Evolutionary conservation across 2,888 invertebrate species (phyloP), one percentile per base, ranked within the genome.

Genomic region (Eupithecia subfuscata): DNA sequence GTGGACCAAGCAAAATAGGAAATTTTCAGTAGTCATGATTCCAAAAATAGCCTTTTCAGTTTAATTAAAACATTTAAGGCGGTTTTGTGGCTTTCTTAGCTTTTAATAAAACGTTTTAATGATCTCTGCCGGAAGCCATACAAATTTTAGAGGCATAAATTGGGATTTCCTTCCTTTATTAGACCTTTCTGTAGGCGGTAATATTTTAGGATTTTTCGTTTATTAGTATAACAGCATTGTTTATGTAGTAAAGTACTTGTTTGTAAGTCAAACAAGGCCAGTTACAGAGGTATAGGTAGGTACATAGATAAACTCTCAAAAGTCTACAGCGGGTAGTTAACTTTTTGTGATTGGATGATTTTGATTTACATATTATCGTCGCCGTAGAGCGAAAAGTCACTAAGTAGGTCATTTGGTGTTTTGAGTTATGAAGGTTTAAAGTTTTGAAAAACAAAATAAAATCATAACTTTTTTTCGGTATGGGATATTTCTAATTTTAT

Each of bases 21-120:
- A 67, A 40, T 37, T 67, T 22, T 16, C 14, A 18, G 37, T 16
- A 30, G 67, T 45, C 78, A 70, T 78, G 82, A 85, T 86, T 84
- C 81, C 72, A 79, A 82, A 82, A 82, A 85, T 82, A 84, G 80
- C 82, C 83, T 82, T 81, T 82, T 83, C 81, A 78, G 82, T 82
- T 83, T 86, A 88, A 86, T 87, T 86, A 87, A 86, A 87, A 85
- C 81, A 82, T 84, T 85, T 85, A 70, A 76, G 69, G 77, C 74
- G 82, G 81, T 84, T 86, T 87, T 85, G 83, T 82, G 84, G 85
- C 82, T 85, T 84, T 82, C 82, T 78, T 79, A 80, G 82, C 80
- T 82, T 85, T 87, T 84, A 67, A 82, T 84, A 82, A 83, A 84
- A 83, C 82, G 60, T 82, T 84, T 80, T 84, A 84, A 86, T 85